phyloP scores from a whole-genome alignment of 2,797 vertebrate genomes.

The Neoniphon sammara region DNA sequence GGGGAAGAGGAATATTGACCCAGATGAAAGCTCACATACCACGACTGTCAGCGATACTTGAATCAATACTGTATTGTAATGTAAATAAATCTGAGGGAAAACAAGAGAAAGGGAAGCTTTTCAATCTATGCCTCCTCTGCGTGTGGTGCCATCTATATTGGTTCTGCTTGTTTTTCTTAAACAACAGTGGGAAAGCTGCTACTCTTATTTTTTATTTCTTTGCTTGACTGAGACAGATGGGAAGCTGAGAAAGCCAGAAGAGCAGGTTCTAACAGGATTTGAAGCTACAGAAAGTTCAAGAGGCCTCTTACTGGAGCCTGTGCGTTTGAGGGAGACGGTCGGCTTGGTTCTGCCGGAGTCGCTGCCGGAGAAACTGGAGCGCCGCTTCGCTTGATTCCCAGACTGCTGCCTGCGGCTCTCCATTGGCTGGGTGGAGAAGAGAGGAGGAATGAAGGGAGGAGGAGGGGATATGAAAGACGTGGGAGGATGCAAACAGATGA shows the following conservation, averaged over 20 bases:
- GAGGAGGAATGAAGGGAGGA: not conserved
- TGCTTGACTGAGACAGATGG: slow-evolving; percentile 6
- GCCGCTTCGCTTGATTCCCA: slow-evolving; percentile 87
- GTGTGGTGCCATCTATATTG: slow-evolving; percentile 12
- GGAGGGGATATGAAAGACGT: slow-evolving; percentile 33
- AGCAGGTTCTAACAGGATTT: too few species aligned
- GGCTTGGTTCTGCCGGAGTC: slow-evolving; percentile 87
- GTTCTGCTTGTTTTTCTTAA: not conserved
- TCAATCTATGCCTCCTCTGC: slow-evolving; percentile 17
- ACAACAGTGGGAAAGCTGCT: too few species aligned
- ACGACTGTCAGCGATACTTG: slow-evolving; percentile 18
- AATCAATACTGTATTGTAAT: not conserved
- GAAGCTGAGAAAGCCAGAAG: not conserved
- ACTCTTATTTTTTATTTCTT: not conserved
- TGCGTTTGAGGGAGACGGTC: slow-evolving; percentile 88
- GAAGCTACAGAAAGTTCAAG: not conserved
- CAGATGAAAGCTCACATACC: slow-evolving; percentile 41
- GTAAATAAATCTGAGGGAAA: slow-evolving; percentile 17
- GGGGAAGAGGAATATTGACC: slow-evolving; percentile 20
- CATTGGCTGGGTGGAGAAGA: slow-evolving; percentile 67
- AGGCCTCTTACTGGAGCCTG: slow-evolving; percentile 87
- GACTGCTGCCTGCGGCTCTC: slow-evolving; percentile 79
- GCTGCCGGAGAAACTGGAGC: slow-evolving; percentile 91
- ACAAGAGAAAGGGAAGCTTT: not conserved
- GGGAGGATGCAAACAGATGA: slow-evolving; percentile 27